Evolutionary conservation across 2,797 vertebrate genomes (phyloP).

Genomic region (Eidolon dupreanum): DNA sequence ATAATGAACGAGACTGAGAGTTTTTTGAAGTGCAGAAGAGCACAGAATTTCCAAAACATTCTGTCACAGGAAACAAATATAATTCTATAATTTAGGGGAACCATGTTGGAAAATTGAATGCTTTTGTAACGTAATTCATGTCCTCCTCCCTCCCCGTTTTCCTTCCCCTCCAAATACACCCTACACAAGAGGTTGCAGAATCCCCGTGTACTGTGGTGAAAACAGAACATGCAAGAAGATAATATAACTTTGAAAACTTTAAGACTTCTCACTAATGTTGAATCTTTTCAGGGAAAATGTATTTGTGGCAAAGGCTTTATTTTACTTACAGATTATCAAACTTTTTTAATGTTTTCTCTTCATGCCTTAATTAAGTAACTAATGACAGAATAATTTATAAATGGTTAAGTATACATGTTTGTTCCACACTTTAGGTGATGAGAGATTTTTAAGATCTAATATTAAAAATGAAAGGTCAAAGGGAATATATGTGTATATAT

Average conservation of each 20-base stretch:
- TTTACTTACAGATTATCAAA: constrained; percentile 15
- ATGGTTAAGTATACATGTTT: neutral
- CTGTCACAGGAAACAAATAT: constrained; percentile 14
- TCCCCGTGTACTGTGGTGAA: neutral
- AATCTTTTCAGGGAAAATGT: neutral
- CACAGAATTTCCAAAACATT: neutral
- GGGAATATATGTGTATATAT: neutral
- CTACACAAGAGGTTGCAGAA: neutral
- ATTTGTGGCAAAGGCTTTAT: neutral
- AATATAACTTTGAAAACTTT: neutral
- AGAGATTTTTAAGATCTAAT: neutral
- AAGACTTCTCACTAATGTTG: neutral
- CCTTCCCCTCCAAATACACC: neutral
- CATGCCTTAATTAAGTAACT: neutral
- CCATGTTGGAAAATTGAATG: neutral
- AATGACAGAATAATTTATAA: constrained; percentile 7
- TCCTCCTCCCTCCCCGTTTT: neutral
- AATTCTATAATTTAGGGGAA: neutral
- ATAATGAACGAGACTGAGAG: neutral
- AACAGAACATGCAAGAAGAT: constrained; percentile 14
- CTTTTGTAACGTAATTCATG: neutral
- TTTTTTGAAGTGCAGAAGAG: neutral
- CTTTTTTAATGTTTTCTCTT: neutral
- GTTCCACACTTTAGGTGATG: neutral
- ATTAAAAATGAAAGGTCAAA: neutral